A percentile compares a stretch with the other conserved stretches of the same genome.
phyloP scores from a whole-genome alignment of 2,113 vertebrate genomes.

The Nycticorax nycticorax region DNA sequence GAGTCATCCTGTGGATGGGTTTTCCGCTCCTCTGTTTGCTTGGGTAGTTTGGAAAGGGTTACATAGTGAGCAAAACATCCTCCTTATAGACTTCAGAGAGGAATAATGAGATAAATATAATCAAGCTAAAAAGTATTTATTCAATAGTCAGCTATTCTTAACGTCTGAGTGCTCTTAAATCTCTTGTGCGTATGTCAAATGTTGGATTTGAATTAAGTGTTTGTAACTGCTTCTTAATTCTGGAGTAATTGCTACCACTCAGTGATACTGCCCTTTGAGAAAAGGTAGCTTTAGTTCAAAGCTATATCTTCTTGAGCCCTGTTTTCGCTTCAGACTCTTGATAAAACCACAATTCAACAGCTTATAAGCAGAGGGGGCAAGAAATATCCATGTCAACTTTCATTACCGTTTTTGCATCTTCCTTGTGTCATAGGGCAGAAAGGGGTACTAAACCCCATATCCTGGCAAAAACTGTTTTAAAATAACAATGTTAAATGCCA shows the following conservation, averaged over 20 bases:
- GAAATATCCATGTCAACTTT: not conserved
- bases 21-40: not conserved
- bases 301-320: not conserved
- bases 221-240: not conserved
- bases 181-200: not conserved
- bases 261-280: not conserved
- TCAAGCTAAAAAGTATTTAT: not conserved
- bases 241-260: not conserved
- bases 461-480: not conserved
- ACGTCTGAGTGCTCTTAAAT: not conserved
- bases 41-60: not conserved
- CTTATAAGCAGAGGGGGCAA: not conserved
- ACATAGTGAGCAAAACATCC: not conserved
- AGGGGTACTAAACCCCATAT: not conserved
- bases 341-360: not conserved
- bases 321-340: not conserved
- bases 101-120: not conserved
- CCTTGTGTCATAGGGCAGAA: accelerated
- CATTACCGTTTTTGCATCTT: not conserved
- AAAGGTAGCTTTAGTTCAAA: not conserved
- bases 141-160: not conserved
- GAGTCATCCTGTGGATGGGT: not conserved
- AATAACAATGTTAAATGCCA: not conserved
- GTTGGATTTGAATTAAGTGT: not conserved
- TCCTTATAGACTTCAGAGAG: not conserved